These are phyloP conservation scores for Hydra vulgaris DNA, from an alignment of 30 jellyfish, hydroid and myxozoan genomes.

Conservation along the genomic window DNA sequence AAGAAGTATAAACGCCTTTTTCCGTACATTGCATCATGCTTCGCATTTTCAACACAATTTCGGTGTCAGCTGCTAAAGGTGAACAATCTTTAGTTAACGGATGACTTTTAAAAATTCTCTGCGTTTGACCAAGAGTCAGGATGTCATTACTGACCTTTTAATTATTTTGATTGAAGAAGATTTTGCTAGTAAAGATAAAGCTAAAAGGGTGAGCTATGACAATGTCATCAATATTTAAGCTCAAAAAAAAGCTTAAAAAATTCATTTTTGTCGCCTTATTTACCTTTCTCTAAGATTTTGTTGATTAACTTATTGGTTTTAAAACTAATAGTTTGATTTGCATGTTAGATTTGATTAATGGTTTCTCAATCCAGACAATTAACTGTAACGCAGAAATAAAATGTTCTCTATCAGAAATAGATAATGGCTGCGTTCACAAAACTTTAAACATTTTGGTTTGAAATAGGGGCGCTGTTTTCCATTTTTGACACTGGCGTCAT, in stretches of 20 bases:
- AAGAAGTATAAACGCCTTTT: background rate
- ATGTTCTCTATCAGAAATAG: background rate
- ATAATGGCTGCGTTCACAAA: background rate
- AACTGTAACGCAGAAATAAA: background rate
- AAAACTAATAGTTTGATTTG: background rate
- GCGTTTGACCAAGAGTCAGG: background rate
- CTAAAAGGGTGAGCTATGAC: background rate
- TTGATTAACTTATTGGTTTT: background rate
- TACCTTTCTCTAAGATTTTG: background rate
- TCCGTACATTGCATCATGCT: background rate
- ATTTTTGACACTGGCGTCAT: background rate
- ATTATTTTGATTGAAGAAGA: background rate
- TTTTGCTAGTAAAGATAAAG: too few relatives aligned
- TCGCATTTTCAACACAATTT: background rate
- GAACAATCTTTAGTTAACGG: background rate
- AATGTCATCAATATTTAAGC: background rate
- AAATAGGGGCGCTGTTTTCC: background rate
- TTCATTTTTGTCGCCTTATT: background rate
- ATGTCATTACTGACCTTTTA: background rate
- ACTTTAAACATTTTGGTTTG: background rate
- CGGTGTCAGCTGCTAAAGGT: background rate
- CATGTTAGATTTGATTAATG: background rate
- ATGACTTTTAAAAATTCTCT: background rate
- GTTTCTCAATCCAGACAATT: background rate
- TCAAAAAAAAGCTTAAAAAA: background rate